phyloP scores from a whole-genome alignment of 1,140 invertebrate species.

The Apolygus lucorum region DNA sequence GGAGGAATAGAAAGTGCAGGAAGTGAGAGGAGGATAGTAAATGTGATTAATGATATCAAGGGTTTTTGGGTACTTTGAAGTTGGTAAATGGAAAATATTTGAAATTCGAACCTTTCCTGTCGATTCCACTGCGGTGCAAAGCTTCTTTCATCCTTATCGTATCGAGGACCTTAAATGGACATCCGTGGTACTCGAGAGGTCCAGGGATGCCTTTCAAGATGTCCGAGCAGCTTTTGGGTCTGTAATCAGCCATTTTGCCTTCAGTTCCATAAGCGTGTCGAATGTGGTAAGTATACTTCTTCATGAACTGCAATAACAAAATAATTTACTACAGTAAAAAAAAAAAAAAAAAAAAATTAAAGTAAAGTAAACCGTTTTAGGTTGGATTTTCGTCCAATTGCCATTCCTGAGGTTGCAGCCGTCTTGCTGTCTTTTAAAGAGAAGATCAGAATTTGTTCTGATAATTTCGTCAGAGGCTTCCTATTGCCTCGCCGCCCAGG shows the following conservation, averaged over 20 bases:
- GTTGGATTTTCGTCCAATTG: no score
- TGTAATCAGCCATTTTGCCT: constrained; percentile 81
- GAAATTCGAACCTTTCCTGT: neutral
- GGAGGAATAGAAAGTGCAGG: neutral
- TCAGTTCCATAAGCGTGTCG: constrained; percentile 93
- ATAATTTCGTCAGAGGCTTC: no score
- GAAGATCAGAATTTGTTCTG: no score
- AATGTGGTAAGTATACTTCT: constrained; percentile 83
- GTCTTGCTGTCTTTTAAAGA: no score
- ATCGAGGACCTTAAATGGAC: constrained; percentile 83
- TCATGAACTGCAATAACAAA: constrained; percentile 63
- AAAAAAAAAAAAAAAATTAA: neutral
- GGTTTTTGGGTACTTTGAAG: no score
- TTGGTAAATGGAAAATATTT: neutral
- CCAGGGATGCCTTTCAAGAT: constrained; percentile 72
- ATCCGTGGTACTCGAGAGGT: constrained; percentile 81
- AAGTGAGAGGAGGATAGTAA: neutral
- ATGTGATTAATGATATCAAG: no score
- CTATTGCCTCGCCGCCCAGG: no score
- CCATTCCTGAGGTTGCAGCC: no score
- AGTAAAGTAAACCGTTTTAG: no score
- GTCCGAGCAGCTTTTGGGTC: constrained; percentile 84
- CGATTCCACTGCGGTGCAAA: constrained; percentile 41
- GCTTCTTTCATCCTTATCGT: constrained; percentile 58
- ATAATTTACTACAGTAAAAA: neutral